Base-by-base conservation (phyloP, 2,113 vertebrate species). In the Vidua chalybeata region DNA sequence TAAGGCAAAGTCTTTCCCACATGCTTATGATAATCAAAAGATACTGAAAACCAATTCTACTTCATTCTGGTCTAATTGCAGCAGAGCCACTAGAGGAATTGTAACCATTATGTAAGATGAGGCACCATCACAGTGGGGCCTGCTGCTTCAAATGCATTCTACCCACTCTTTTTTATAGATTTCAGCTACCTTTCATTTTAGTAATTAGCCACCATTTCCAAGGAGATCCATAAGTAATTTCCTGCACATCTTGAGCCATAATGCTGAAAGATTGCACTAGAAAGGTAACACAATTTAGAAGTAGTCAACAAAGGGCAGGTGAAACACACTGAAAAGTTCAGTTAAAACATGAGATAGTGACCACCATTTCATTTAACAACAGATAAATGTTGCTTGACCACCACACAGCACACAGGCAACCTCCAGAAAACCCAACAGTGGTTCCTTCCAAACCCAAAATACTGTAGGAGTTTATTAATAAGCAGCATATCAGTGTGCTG, bases 61-160 rank as follows among this genome's bases (percentile, higher is more conserved):
- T 94, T 96, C 79, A 82, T 90, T 96, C 79, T 90, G 89, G 63
- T 77, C 52, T 93, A 94, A 94, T 87, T 95, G 90, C 82, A 78
- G 71, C 67, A 93, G 72, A 93, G 52, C 51, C 86, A 92, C 80
- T 89, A 68, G 76, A 90, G 71, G 51, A 97, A 92, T 87, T 71
- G 82, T 67, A 93, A 79, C 74, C 72, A 95, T 93, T 88, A 93
- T 56, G 71, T 85, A 93, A 95, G 66, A 94, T 59, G 75, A 97
- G 94, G 64, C 76, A 90, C 82, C 94, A 81, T 46, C 78, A 85
- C 87, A 89, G 59, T 73, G 87, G 80, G 91, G 80, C 86, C 88
- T 94, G 87, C 87, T 91, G 75, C 54, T 92, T 86, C 75, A 81
- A 90, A 58, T 2, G 5, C 45, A 31, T 85, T 92, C 83, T 91